Base-by-base conservation (phyloP, 2,113 vertebrate genomes). In the Limnothrissa miodon region DNA sequence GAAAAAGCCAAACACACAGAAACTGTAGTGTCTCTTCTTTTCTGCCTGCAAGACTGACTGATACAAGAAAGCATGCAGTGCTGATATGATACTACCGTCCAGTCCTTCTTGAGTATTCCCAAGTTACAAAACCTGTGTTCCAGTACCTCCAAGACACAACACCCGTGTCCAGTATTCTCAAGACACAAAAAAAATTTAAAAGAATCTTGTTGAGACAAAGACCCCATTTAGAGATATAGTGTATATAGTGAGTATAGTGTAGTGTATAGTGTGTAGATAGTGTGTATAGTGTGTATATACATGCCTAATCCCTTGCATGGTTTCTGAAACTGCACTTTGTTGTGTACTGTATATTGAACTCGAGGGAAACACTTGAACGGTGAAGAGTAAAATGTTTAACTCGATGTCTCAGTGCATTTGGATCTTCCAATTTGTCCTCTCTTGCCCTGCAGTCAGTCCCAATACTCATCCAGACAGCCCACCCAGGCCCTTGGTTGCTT, bases 341-440 rank as follows among this genome's bases (percentile, higher is more conserved):
- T 36, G 29, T 48, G 81, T 48, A 29, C 17, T 48, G 81, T 48
- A 29, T 8, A 42, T 74, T 23, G 33, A 45, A n/a, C 80, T 62
- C 23, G 59, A 59, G 80, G 48, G 53, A 45, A 59, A n/a, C 51
- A 62, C 53, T 44, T 8, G 23, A n/a, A 62, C 51, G 23, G 21
- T 11, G 36, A 81, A 39, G n/a, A 62, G 59, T 36, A n/a, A 59
- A 53, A 62, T 53, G 80, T 59, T 81, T 81, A 74, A 74, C 25
- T 74, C 29, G 3, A 74, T 81, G 80, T 53, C 78, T n/a, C 78
- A 1, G 45, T 45, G 48, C 56, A 48, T 62, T 78, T 83, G 53
- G 39, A 81, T 81, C 53, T 42, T 33, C 15, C 45, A 25, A 39
- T 25, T 48, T 81, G 42, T 74, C 33, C 39, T 9, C 45, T 45